Evolutionary conservation across 2,113 vertebrate genomes (phyloP), one percentile per base, ranked within the genome.

Genomic region (Nothoprocta pentlandii): DNA sequence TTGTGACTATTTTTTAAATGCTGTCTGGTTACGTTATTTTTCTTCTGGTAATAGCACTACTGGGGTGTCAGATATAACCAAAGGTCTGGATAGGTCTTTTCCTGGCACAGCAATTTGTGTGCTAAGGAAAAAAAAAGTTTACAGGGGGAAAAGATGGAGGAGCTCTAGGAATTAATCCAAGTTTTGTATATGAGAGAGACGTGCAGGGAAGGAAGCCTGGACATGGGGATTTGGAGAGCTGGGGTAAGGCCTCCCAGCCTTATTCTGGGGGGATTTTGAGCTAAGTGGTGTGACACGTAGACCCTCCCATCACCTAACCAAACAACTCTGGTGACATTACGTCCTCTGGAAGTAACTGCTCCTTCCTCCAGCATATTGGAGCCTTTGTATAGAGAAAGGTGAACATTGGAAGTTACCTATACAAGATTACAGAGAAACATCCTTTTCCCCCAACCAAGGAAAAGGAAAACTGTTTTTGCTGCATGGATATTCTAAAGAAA

Each of bases 101-200:
- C 28, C 54, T 30, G 28, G 28, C 54, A 30, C 28, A 53, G 46
- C 28, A 44, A 8, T 70, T 30, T 16, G 10, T 30, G 12, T 1
- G 14, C 8, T 17, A 56, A 69, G 44, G 32, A 42, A 28, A 8
- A 71, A 6, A 71, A 61, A 6, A 6, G 15, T 51, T 54, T 13
- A 16, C 17, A 53, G 56, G 30, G 59, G 32, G 22, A 80, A 66
- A 12, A 6, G 44, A 30, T 34, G 2, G 22, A 13, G 16, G 63
- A 53, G 36, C 26, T 23, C 3, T 44, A 5, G 1, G 0, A 21
- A n/a, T 11, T 39, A 2, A 10, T 74, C n/a, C 49, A n/a, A 2
- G 4, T 68, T 85, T 62, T 59, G 34, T 32, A 6, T 0, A n/a
- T 6, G 61, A 12, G 28, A 54, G 2, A 3, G 34, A 23, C 16